These are phyloP conservation scores for Balaenoptera acutorostrata DNA, from an alignment of 2,113 vertebrate species.

Conservation along the genomic window DNA sequence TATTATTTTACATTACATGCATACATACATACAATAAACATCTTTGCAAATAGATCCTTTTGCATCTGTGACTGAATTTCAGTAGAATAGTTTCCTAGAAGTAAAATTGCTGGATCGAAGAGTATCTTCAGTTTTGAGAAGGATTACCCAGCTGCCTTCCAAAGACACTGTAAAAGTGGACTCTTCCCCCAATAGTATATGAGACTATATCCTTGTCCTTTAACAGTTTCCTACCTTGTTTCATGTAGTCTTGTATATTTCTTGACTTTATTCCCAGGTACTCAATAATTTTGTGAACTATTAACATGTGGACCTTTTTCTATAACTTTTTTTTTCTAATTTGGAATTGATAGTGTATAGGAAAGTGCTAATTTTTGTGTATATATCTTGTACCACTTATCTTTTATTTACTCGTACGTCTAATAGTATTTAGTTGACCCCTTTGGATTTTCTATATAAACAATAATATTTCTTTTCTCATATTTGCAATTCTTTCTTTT, in stretches of 20 bases:
- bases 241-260: neutral
- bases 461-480: neutral
- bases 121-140: neutral
- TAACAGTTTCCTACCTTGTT: neutral
- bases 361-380: neutral
- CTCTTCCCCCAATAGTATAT: neutral
- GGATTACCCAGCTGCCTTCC: neutral
- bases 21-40: neutral
- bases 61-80: slow-evolving; percentile 2
- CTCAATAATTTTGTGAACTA: neutral
- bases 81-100: neutral
- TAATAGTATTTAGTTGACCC: neutral
- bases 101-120: neutral
- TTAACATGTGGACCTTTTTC: neutral
- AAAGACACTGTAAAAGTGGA: neutral
- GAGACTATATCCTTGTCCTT: neutral
- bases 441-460: neutral
- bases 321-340: neutral
- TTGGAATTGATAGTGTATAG: neutral
- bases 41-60: slow-evolving; percentile 20
- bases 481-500: neutral
- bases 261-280: neutral
- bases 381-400: neutral
- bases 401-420: neutral
- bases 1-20: neutral